Evolutionary conservation across 2,113 vertebrate species (phyloP).

Genomic region (Grammomys dolichurus): DNA sequence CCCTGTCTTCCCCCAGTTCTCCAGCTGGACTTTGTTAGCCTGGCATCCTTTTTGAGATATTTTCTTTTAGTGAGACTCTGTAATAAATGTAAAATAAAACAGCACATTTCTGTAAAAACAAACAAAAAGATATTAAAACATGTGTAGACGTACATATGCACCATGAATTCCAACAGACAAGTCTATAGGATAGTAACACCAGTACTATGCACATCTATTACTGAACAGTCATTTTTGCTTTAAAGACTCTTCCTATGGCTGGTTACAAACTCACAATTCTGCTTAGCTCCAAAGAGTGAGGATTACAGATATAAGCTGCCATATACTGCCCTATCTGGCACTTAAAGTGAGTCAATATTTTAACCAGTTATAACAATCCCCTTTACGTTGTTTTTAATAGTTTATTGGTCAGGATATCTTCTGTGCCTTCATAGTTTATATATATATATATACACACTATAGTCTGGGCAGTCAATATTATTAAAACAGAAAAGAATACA

Average conservation of each 20-base stretch:
- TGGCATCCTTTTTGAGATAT: too few relatives aligned
- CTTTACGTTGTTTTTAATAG: background rate
- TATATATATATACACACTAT: background rate
- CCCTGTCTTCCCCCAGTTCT: too few relatives aligned
- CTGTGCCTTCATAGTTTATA: background rate
- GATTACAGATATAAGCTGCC: background rate
- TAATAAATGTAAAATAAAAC: too few relatives aligned
- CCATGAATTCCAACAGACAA: background rate
- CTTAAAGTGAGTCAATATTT: background rate
- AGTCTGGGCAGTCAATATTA: background rate
- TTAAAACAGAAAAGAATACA: constrained; percentile 50
- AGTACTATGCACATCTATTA: background rate
- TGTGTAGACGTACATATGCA: background rate
- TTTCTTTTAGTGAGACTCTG: too few relatives aligned
- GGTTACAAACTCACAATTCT: background rate
- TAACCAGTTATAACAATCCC: background rate
- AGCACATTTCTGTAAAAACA: too few relatives aligned
- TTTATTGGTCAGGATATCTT: background rate
- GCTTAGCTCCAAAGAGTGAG: background rate
- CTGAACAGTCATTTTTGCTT: background rate
- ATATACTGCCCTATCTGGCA: too few relatives aligned
- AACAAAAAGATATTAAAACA: background rate
- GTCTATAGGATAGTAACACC: background rate
- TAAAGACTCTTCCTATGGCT: background rate
- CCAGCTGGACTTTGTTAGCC: too few relatives aligned